Conservation (phyloP, 2,113 vertebrate genomes). For the Atractosteus spatula region DNA sequence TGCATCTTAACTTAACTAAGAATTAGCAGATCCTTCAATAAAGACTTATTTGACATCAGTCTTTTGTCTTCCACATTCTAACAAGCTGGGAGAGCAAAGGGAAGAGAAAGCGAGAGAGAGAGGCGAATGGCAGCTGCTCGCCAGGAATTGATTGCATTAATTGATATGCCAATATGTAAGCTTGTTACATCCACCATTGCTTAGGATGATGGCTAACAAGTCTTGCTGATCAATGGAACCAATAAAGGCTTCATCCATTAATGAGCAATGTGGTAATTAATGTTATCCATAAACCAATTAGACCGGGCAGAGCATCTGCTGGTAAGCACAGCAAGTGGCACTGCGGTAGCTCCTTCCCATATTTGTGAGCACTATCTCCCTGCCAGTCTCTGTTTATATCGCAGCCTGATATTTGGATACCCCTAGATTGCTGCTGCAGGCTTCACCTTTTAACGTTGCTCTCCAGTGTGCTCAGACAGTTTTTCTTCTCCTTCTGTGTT, state of each 20-base stretch:
- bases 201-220: constrained; percentile 96
- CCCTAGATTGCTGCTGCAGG: too few relatives aligned
- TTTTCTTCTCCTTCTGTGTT: constrained; percentile 35
- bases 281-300: constrained; percentile 98
- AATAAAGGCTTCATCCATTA: constrained; percentile 99
- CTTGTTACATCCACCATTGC: constrained; percentile 99
- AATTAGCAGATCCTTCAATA: constrained; percentile 58
- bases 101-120: constrained; percentile 29
- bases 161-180: constrained; percentile 99
- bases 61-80: constrained; percentile 60
- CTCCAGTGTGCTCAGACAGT: neutral
- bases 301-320: constrained; percentile 70
- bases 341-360: constrained; percentile 7
- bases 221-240: constrained; percentile 97
- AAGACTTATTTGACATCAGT: constrained; percentile 60
- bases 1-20: constrained; percentile 42
- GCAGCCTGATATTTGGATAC: too few relatives aligned
- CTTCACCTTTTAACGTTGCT: too few relatives aligned
- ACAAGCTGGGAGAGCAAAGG: constrained; percentile 47
- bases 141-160: constrained; percentile 99
- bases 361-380: neutral
- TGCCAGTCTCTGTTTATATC: neutral
- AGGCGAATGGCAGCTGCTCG: constrained; percentile 84
- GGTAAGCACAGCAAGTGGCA: constrained; percentile 63
- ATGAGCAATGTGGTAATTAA: constrained; percentile 99